Evolutionary conservation across 2,113 vertebrate species (phyloP).

Genomic region (Hepsetus odoe): DNA sequence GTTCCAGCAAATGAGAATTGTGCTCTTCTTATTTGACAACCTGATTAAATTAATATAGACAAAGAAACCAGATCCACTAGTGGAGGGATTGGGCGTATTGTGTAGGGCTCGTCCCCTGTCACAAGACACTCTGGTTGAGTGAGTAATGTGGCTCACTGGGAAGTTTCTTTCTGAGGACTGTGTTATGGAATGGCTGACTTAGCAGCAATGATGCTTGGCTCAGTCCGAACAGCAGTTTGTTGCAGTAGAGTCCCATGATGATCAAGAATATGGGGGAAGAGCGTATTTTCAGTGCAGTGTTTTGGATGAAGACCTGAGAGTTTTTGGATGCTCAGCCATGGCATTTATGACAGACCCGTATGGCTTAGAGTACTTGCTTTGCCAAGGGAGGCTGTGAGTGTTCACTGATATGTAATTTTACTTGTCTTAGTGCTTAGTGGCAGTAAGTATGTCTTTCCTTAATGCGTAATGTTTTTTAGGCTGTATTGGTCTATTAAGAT

Average conservation of each 20-base stretch:
- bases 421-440: background rate
- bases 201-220: constrained; percentile 29
- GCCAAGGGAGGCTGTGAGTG: constrained; percentile 54
- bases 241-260: constrained; percentile 5
- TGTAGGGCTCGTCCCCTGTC: constrained; percentile 55
- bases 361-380: constrained; percentile 65
- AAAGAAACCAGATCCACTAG: background rate
- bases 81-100: constrained; percentile 26
- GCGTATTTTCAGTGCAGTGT: constrained; percentile 1
- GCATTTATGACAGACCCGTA: constrained; percentile 66
- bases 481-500: no score
- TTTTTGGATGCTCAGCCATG: constrained; percentile 52
- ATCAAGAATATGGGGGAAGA: constrained; percentile 12
- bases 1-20: background rate
- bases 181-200: constrained; percentile 51
- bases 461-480: no score
- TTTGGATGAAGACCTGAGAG: background rate
- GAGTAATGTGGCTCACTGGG: constrained; percentile 46
- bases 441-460: no score
- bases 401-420: background rate
- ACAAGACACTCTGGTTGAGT: constrained; percentile 55
- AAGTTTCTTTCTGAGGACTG: constrained; percentile 41
- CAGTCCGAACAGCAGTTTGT: background rate
- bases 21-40: background rate
- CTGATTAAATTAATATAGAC: background rate